Percentiles rank a stretch among this genome's conserved stretches.
Evolutionary conservation across 2,888 invertebrate genomes (phyloP).

Genomic region (Himalopsyche anomala): DNA sequence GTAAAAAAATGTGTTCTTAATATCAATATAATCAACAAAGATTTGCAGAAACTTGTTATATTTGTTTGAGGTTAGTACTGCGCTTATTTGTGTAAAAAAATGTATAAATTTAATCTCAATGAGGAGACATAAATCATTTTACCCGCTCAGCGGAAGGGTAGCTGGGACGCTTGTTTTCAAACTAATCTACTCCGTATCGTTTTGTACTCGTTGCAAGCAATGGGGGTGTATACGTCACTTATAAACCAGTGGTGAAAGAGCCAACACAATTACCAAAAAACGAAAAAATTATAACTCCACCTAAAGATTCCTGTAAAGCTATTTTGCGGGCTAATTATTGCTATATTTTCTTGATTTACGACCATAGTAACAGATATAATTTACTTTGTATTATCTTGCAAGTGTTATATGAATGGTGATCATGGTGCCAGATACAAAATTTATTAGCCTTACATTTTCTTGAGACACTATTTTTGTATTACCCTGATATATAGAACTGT

Average conservation of each 20-base stretch:
- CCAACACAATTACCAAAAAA: neutral
- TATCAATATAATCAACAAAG: neutral
- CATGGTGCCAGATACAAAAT: no score
- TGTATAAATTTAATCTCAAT: conserved; percentile 24
- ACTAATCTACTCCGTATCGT: conserved; percentile 38
- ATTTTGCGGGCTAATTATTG: neutral
- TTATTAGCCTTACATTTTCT: no score
- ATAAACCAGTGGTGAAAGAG: neutral
- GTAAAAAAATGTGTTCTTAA: neutral
- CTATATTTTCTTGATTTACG: no score
- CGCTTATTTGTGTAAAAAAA: neutral
- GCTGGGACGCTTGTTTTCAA: conserved; percentile 40
- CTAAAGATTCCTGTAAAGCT: neutral
- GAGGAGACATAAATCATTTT: conserved; percentile 17
- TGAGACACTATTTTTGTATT: no score
- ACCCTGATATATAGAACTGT: no score
- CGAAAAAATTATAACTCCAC: no score
- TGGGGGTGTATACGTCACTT: conserved; percentile 22
- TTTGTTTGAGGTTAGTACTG: neutral
- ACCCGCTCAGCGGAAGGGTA: conserved; percentile 26
- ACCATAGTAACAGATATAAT: no score
- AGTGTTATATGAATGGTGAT: neutral
- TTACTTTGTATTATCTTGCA: no score
- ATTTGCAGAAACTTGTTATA: neutral
- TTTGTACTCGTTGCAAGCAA: conserved; percentile 29